Evolutionary conservation across 2,113 vertebrate species (phyloP), one percentile per base, ranked within the genome.

Genomic region (Thunnus thynnus): DNA sequence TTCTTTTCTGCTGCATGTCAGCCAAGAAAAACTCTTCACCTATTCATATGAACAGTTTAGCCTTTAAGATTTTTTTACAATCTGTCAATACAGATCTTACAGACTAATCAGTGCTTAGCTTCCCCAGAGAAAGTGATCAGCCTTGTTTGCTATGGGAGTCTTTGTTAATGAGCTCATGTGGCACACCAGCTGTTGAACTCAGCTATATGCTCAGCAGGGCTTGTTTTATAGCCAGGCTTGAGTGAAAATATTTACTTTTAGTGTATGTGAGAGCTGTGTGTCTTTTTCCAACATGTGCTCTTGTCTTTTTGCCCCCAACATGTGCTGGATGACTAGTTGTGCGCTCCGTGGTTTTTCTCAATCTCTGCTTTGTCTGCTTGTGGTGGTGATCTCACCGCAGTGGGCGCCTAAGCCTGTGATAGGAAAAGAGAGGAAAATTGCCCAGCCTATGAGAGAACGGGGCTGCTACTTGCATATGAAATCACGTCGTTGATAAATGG

Each of bases 401-500:
- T 71, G 81, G 50, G 84, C 72, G 80, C 77, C 82, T 77, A 44
- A 11, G 22, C 56, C 62, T 13, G 61, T 68, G 88, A 91, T 86
- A 78, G 87, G 89, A 46, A 65, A 68, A 18, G 55, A 36, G 60
- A 8, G 68, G 72, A 0, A 77, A 55, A 84, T 22, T 72, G 76
- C 0, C 55, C 47, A 79, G 76, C 92, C 92, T 84, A 93, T 93
- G 63, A 76, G 87, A 57, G 70, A n/a, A 56, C 82, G 25, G 64
- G 30, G 82, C 62, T 46, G 74, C 82, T 90, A 77, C 88, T 94
- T 90, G 76, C 85, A 92, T 94, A 92, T 93, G 78, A 82, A 89
- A 89, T 84, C 8, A 27, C 75, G 88, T 74, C 41, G 87, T 91
- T 93, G 93, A 93, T 93, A 84, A 91, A 92, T 86, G 91, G 80